These are phyloP conservation scores for Ceraclea dissimilis DNA, from an alignment of 2,888 invertebrate genomes.

Conservation along the genomic window DNA sequence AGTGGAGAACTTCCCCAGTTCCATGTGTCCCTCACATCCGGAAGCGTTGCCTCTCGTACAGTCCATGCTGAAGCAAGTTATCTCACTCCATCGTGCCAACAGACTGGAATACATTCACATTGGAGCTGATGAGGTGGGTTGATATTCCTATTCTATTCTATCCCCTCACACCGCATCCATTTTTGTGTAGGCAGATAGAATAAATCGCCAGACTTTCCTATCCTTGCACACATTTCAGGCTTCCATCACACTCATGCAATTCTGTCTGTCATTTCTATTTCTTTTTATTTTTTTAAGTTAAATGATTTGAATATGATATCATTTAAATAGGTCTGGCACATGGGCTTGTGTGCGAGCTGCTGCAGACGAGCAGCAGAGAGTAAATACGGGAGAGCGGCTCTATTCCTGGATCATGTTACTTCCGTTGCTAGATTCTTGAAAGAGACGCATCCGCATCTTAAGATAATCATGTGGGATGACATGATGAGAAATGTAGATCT, in stretches of 20 bases:
- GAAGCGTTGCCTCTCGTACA: conserved; percentile 54
- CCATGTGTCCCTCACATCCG: conserved; percentile 64
- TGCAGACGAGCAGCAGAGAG: conserved; percentile 39
- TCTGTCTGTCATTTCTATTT: too few species aligned
- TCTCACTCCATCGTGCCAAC: conserved; percentile 56
- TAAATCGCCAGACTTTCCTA: too few species aligned
- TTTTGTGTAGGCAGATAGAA: too few species aligned
- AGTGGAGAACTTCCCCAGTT: conserved; percentile 57
- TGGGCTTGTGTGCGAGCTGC: conserved; percentile 55
- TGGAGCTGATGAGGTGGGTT: conserved; percentile 67
- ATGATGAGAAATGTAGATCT: conserved; percentile 62
- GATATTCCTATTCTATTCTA: background rate
- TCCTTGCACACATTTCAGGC: too few species aligned
- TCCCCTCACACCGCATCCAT: too few species aligned
- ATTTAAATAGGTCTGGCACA: conserved; percentile 71
- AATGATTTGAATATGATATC: background rate
- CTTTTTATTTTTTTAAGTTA: too few species aligned
- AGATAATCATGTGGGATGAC: conserved; percentile 80
- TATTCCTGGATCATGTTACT: conserved; percentile 62
- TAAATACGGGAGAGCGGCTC: conserved; percentile 46
- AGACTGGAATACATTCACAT: conserved; percentile 63
- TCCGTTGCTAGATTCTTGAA: conserved; percentile 53
- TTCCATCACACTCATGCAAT: too few species aligned
- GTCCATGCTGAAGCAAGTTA: conserved; percentile 63
- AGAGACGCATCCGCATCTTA: conserved; percentile 53